These are phyloP conservation scores for Oeneis ivallda DNA, from an alignment of 2,888 invertebrate genomes.

Conservation along the genomic window DNA sequence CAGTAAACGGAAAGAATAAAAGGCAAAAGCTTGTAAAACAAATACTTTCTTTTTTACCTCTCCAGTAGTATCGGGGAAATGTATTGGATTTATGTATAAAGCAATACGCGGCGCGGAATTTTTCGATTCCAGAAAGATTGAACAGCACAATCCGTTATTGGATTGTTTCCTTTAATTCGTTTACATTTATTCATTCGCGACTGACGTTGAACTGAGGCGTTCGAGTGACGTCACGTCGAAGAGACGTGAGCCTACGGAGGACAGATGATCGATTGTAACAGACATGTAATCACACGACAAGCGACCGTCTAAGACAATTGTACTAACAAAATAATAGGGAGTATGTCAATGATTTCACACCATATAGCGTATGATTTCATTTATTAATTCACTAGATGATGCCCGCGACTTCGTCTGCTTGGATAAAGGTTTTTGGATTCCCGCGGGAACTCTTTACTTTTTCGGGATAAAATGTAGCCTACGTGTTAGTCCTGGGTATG, in stretches of 20 bases:
- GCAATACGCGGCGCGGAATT: slow-evolving; percentile 22
- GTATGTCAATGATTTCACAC: too few relatives aligned
- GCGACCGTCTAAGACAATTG: too few relatives aligned
- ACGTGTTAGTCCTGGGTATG: too few relatives aligned
- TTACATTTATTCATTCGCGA: slow-evolving; percentile 33
- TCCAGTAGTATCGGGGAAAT: slow-evolving; percentile 3
- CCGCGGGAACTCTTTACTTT: too few relatives aligned
- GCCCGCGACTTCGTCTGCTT: too few relatives aligned
- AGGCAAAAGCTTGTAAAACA: slow-evolving; percentile 5
- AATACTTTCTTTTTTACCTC: slow-evolving; percentile 14
- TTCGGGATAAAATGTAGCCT: too few relatives aligned
- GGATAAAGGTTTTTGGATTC: too few relatives aligned
- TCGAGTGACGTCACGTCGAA: neutral
- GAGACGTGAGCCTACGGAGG: neutral
- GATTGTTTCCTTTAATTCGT: slow-evolving; percentile 33
- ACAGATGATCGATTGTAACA: neutral
- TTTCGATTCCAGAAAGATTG: slow-evolving; percentile 22
- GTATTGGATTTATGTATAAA: slow-evolving; percentile 24
- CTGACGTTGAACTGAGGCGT: slow-evolving; percentile 3
- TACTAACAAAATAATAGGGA: too few relatives aligned
- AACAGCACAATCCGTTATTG: slow-evolving; percentile 32
- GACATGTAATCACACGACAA: neutral
- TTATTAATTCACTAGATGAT: too few relatives aligned
- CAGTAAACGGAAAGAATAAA: neutral
- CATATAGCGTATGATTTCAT: too few relatives aligned